Conservation (phyloP, 1,140 invertebrate genomes). For the Tribolium castaneum region DNA sequence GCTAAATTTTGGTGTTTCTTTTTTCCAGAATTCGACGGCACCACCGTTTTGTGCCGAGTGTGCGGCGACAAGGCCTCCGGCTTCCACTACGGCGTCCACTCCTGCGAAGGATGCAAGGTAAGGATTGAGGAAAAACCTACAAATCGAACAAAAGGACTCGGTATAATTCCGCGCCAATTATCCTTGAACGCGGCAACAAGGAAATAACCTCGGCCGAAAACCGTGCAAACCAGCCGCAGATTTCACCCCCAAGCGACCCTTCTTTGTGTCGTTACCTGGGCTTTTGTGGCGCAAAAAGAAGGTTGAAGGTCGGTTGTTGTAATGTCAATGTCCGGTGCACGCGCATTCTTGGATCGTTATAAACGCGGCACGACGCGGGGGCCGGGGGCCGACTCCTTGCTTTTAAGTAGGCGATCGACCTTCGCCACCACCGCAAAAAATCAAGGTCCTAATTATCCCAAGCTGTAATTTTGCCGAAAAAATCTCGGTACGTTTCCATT, state of each 20-base stretch:
- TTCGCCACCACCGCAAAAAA: constrained; percentile 37
- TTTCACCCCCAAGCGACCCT: not conserved
- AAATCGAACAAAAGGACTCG: not conserved
- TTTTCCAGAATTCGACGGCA: constrained; percentile 98
- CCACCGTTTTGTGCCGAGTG: constrained; percentile 95
- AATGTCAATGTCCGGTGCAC: constrained; percentile 60
- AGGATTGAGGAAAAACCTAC: constrained; percentile 62
- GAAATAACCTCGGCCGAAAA: constrained; percentile 6
- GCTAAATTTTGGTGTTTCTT: constrained; percentile 52
- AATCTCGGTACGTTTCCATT: constrained; percentile 7
- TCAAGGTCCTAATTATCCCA: constrained; percentile 8
- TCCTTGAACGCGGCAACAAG: not conserved
- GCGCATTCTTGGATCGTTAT: constrained; percentile 38
- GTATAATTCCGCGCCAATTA: constrained; percentile 16
- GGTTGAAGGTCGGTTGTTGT: constrained; percentile 62
- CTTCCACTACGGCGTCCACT: constrained; percentile 99
- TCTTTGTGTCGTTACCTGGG: constrained; percentile 44
- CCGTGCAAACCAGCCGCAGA: too few relatives aligned
- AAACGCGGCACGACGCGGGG: not conserved
- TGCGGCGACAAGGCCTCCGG: constrained; percentile 99
- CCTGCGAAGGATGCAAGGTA: constrained; percentile 99
- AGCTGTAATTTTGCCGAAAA: not conserved
- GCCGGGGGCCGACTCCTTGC: not conserved
- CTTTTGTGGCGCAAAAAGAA: constrained; percentile 58
- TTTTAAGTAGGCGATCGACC: constrained; percentile 43